Evolutionary conservation across 1,140 invertebrate genomes (phyloP).

Genomic region (Drosophila persimilis): DNA sequence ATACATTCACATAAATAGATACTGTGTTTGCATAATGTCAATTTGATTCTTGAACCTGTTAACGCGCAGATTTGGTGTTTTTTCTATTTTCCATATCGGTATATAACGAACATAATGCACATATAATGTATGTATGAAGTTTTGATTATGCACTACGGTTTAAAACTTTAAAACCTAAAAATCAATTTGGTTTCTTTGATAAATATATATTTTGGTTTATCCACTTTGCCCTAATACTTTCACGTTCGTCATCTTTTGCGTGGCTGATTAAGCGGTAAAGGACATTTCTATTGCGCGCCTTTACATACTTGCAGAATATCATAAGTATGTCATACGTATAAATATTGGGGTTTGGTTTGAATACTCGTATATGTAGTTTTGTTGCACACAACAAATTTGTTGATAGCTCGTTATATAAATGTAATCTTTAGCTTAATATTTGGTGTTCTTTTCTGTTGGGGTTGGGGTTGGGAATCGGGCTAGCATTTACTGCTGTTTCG

Average conservation of each 20-base stretch:
- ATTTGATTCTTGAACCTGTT: conserved; percentile 58
- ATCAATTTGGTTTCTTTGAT: conserved; percentile 65
- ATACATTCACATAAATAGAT: conserved; percentile 54
- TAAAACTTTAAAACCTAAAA: conserved; percentile 74
- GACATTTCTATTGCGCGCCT: conserved; percentile 46
- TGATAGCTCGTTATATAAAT: conserved; percentile 35
- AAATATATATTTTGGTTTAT: conserved; percentile 51
- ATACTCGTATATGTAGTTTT: conserved; percentile 9
- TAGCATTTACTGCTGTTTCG: conserved; percentile 5
- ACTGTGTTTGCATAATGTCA: conserved; percentile 33
- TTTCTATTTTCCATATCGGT: conserved; percentile 42
- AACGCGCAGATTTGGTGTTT: conserved; percentile 44
- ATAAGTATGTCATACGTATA: conserved; percentile 5
- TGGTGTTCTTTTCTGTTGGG: conserved; percentile 26
- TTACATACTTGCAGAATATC: conserved; percentile 26
- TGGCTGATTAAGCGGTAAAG: conserved; percentile 44
- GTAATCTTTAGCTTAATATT: conserved; percentile 46
- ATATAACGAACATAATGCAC: conserved; percentile 67
- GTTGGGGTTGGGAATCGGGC: neutral
- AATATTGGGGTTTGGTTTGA: conserved; percentile 4
- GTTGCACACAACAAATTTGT: too few relatives aligned
- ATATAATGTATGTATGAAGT: conserved; percentile 30
- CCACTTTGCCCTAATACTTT: conserved; percentile 21
- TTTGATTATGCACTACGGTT: conserved; percentile 53
- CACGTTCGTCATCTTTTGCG: conserved; percentile 21